Base-by-base conservation (phyloP, 2,797 vertebrate genomes). In the Enteromius fasciolatus region DNA sequence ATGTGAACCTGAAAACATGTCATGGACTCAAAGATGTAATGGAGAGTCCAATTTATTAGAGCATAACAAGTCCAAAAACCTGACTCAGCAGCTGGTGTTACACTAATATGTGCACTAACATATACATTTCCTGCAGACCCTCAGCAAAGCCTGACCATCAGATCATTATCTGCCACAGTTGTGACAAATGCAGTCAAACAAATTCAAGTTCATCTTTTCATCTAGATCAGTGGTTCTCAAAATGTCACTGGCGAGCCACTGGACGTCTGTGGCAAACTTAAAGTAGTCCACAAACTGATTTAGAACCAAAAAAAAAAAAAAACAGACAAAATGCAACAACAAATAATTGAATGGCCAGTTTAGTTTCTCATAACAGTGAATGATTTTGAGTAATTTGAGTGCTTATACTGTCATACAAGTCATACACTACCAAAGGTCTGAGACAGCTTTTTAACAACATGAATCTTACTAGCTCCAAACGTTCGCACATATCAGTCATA, bases 71-170 rank as follows among this genome's bases (percentile, higher is more conserved):
- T 20, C 1, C 17, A 59, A 80, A 72, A 54, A 39, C 50, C 46
- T 15, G 50, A 84, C 36, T 48, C 64, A 69, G 39, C 75, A 78
- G 59, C 59, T 68, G 68, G 25, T 69, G 36, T 50, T 77, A 74
- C 50, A 17, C 69, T 73, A 64, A 50, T n/a, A 75, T 59, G 50
- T 63, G 44, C 69, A 44, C 2, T 68, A 46, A 66, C 61, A 63
- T 33, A 76, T 23, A 69, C 14, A 63, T 41, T 41, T 50, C 54
- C 52, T 57, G 11, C 25, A 46, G 15, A 66, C 18, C 18, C 46
- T 12, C 48, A 67, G 77, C 12, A 46, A 36, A 46, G n/a, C 17
- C 39, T 28, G 25, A 20, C 31, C 20, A 39, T 70, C 17, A 41
- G 41, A 76, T 54, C 23, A 46, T 25, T 46, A 14, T 59, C 11